Percentiles rank a stretch among this genome's conserved stretches.
Evolutionary conservation across 2,888 invertebrate species (phyloP).

Genomic region (Tetranychus piercei): DNA sequence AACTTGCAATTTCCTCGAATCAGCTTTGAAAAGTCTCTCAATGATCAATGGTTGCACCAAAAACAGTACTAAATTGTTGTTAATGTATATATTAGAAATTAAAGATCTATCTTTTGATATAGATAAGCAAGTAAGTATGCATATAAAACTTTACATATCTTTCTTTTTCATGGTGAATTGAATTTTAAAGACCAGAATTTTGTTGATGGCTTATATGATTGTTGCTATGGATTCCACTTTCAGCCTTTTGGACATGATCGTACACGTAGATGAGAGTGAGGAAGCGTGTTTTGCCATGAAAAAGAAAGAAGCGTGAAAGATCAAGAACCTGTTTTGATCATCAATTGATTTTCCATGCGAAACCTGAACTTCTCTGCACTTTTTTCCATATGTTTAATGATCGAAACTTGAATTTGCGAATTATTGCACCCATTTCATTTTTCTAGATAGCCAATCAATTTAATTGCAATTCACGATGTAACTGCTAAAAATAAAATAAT

Average conservation of each 20-base stretch:
- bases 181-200: neutral
- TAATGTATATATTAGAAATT: constrained; percentile 9
- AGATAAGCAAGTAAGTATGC: constrained; percentile 3
- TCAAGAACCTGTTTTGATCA: too few relatives aligned
- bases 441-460: neutral
- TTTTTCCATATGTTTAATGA: too few relatives aligned
- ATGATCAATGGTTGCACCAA: constrained; percentile 1
- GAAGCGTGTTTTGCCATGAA: too few relatives aligned
- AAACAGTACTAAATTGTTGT: constrained; percentile 5
- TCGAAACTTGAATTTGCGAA: too few relatives aligned
- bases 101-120: constrained; percentile 9
- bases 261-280: too few relatives aligned
- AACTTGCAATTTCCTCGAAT: neutral
- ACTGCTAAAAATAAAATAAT: too few relatives aligned
- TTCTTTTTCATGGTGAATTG: constrained; percentile 1
- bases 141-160: neutral
- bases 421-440: neutral
- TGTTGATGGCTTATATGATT: too few relatives aligned
- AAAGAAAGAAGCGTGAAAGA: too few relatives aligned
- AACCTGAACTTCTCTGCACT: too few relatives aligned
- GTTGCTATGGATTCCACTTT: too few relatives aligned
- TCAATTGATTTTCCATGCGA: too few relatives aligned
- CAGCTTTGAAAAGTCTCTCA: neutral
- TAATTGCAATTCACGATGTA: neutral
- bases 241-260: too few relatives aligned